Evolutionary conservation across 2,113 vertebrate species (phyloP).

Genomic region (Xenotilapia flavipinnis): DNA sequence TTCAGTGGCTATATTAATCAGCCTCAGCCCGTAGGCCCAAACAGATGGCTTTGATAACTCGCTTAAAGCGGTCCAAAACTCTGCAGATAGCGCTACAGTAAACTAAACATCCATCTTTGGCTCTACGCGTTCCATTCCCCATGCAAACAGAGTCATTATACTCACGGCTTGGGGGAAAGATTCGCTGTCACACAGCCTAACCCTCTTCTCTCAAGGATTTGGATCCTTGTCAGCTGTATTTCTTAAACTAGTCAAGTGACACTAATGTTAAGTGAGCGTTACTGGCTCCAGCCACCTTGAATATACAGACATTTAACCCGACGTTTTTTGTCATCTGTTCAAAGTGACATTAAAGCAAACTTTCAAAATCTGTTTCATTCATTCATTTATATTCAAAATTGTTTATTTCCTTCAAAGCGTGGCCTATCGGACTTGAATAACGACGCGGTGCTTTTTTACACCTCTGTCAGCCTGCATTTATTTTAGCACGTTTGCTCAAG

Average conservation of each 20-base stretch:
- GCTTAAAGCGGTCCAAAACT: constrained; percentile 62
- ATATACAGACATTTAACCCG: constrained; percentile 23
- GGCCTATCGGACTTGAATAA: not conserved
- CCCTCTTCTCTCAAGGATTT: constrained; percentile 27
- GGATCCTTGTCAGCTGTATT: constrained; percentile 47
- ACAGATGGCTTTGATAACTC: constrained; percentile 70
- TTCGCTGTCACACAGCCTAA: constrained; percentile 50
- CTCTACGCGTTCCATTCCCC: constrained; percentile 47
- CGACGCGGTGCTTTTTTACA: not conserved
- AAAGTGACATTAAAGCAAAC: constrained; percentile 24
- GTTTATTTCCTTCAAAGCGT: not conserved
- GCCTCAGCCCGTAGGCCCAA: constrained; percentile 62
- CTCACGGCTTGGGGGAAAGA: constrained; percentile 50
- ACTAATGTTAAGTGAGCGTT: constrained; percentile 46
- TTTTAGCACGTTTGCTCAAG: not conserved
- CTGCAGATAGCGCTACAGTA: constrained; percentile 59
- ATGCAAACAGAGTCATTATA: constrained; percentile 61
- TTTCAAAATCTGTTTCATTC: not conserved
- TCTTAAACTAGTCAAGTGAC: constrained; percentile 48
- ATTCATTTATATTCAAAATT: accelerated
- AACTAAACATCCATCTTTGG: constrained; percentile 65
- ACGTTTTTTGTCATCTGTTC: not conserved
- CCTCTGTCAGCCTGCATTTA: not conserved
- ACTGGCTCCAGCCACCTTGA: constrained; percentile 37
- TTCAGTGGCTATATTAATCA: constrained; percentile 78